phyloP scores from a whole-genome alignment of 2,888 invertebrate species.

The Stenodema calcarata region DNA sequence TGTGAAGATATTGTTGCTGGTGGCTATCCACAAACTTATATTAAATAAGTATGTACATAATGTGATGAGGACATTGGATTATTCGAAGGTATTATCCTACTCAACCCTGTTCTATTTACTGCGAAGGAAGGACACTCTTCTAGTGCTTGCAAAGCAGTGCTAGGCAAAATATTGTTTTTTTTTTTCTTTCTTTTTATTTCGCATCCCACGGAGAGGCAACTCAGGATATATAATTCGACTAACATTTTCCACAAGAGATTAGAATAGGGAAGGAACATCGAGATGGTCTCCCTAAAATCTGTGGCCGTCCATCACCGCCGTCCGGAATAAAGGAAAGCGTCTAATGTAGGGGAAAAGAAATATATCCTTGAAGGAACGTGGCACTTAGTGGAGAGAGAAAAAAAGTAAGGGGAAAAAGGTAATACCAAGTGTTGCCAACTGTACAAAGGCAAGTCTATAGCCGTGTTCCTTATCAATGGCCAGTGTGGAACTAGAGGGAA shows the following conservation, averaged over 20 bases:
- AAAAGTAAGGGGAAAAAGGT: slow-evolving; percentile 10
- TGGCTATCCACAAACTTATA: too few relatives aligned
- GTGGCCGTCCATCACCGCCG: slow-evolving; percentile 39
- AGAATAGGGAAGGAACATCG: slow-evolving; percentile 4
- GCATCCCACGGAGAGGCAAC: too few relatives aligned
- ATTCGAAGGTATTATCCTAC: too few relatives aligned
- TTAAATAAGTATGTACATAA: too few relatives aligned
- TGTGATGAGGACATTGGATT: too few relatives aligned
- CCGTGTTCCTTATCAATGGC: slow-evolving; percentile 38
- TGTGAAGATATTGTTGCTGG: too few relatives aligned
- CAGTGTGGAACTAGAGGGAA: too few relatives aligned
- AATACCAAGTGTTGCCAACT: slow-evolving; percentile 46
- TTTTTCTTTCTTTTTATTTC: too few relatives aligned
- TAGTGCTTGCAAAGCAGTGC: too few relatives aligned
- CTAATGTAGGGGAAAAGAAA: slow-evolving; percentile 47
- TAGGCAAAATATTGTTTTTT: too few relatives aligned
- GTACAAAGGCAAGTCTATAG: slow-evolving; percentile 38
- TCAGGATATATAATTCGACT: neutral
- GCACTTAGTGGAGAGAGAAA: slow-evolving; percentile 40
- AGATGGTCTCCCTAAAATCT: neutral
- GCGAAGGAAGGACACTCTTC: too few relatives aligned
- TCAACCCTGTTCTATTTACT: too few relatives aligned
- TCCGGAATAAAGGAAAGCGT: slow-evolving; percentile 42
- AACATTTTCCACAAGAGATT: neutral
- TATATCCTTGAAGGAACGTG: slow-evolving; percentile 44